Evolutionary conservation across 2,888 invertebrate genomes (phyloP).

Genomic region (Cordilura impudica): DNA sequence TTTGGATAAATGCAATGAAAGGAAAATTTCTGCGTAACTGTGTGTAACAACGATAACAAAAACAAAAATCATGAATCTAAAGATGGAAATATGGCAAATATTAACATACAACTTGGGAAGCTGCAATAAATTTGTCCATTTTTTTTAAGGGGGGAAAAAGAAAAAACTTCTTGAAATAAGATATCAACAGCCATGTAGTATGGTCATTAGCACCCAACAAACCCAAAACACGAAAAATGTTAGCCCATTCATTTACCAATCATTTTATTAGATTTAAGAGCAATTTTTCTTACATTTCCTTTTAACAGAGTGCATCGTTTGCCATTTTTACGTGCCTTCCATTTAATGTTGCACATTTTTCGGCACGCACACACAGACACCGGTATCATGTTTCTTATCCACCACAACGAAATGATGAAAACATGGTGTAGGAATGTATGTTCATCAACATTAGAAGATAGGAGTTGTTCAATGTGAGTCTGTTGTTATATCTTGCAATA

Average conservation of each 20-base stretch:
- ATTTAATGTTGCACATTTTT: constrained; percentile 27
- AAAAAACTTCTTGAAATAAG: constrained; percentile 5
- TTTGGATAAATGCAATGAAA: constrained; percentile 50
- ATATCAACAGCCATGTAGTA: constrained; percentile 39
- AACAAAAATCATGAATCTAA: not conserved
- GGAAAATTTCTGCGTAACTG: constrained; percentile 54
- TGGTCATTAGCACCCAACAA: constrained; percentile 61
- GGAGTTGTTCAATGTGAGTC: constrained; percentile 29
- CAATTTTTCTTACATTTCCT: constrained; percentile 62
- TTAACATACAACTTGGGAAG: not conserved
- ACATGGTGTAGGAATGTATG: constrained; percentile 28
- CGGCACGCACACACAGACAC: constrained; percentile 5
- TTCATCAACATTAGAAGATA: constrained; percentile 27
- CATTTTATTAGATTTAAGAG: constrained; percentile 60
- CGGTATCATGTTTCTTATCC: not conserved
- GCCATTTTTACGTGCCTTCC: constrained; percentile 56
- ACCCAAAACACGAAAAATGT: constrained; percentile 44
- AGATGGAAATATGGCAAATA: not conserved
- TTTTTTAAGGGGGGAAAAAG: too few relatives aligned
- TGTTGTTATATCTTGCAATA: constrained; percentile 30
- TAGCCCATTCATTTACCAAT: constrained; percentile 60
- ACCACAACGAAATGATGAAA: constrained; percentile 42
- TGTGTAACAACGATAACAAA: not conserved
- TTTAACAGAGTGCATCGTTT: constrained; percentile 59
- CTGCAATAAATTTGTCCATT: not conserved